Evolutionary conservation across 2,797 vertebrate genomes (phyloP).

Genomic region (Coccyzus lansbergi): DNA sequence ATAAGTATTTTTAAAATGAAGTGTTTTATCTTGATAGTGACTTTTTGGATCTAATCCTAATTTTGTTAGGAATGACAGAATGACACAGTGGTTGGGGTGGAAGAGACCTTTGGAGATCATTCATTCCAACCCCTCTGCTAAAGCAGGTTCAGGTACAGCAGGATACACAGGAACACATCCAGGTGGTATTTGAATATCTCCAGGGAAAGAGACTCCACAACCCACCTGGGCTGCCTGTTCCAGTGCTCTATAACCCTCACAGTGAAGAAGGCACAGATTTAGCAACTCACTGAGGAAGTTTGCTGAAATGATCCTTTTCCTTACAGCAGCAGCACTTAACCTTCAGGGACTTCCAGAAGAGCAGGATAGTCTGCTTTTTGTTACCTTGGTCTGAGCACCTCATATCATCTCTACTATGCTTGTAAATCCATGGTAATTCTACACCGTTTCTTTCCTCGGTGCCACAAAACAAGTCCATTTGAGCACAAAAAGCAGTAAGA

Average conservation of each 20-base stretch:
- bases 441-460: neutral
- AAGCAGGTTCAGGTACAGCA: too few relatives aligned
- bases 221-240: too few relatives aligned
- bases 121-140: too few relatives aligned
- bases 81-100: too few relatives aligned
- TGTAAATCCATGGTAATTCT: neutral
- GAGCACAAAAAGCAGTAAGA: neutral
- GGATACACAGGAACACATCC: too few relatives aligned
- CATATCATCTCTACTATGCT: neutral
- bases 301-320: neutral
- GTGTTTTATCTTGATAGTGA: neutral
- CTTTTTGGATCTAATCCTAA: neutral
- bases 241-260: too few relatives aligned
- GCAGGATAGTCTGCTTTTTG: neutral
- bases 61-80: neutral
- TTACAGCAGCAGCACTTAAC: neutral
- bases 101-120: too few relatives aligned
- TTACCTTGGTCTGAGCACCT: neutral
- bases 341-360: neutral
- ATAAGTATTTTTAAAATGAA: neutral
- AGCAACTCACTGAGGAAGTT: accelerated
- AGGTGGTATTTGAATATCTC: too few relatives aligned
- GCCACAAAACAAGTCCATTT: neutral
- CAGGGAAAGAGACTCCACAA: too few relatives aligned
- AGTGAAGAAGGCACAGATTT: neutral